These are phyloP conservation scores for Melinopterus prodromus DNA, from an alignment of 2,888 invertebrate genomes.

Conservation along the genomic window DNA sequence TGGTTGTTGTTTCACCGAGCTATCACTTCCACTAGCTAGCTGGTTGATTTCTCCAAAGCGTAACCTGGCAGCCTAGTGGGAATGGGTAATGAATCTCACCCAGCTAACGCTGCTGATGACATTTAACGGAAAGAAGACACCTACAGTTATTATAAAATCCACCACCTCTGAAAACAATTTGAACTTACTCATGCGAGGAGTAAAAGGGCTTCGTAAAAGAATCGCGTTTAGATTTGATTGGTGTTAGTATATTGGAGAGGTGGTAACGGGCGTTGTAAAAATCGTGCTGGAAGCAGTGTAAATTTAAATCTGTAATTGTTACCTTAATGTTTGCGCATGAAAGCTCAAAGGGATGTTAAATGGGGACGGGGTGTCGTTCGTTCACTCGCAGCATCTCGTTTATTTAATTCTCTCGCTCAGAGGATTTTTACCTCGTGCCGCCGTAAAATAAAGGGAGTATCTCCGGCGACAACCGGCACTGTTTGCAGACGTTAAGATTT, in stretches of 20 bases:
- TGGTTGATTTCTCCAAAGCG: no score
- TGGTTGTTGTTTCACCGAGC: no score
- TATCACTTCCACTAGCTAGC: no score
- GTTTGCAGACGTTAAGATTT: slow-evolving; percentile 13
- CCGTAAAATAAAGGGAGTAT: not conserved
- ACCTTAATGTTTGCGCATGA: slow-evolving; percentile 4
- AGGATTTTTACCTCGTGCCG: not conserved
- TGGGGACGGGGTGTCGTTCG: not conserved
- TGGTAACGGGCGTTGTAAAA: not conserved
- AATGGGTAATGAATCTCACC: no score
- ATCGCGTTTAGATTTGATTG: not conserved
- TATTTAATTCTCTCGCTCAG: not conserved
- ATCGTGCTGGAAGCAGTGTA: not conserved
- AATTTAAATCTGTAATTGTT: slow-evolving; percentile 4
- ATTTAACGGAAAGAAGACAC: no score
- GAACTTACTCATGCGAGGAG: no score
- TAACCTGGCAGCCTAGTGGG: no score
- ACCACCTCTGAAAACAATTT: no score
- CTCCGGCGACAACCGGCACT: not conserved
- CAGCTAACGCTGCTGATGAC: no score
- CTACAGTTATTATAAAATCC: no score
- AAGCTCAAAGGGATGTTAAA: not conserved
- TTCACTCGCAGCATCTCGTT: not conserved
- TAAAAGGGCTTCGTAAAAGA: no score
- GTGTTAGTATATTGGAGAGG: not conserved